Evolutionary conservation across 1,140 invertebrate genomes (phyloP).

Genomic region (honey bee (Apis mellifera)): Amel_HAv3.1 CM009937.2:965001-965500

Average conservation of each 20-base stretch:
- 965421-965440: neutral
- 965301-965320: neutral
- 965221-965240: too few relatives aligned
- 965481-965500: constrained; percentile 1
- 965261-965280: neutral
- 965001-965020: constrained; percentile 8
- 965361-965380: neutral
- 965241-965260: too few relatives aligned
- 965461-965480: constrained; percentile 10
- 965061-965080: neutral
- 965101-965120: neutral
- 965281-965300: neutral
- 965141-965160: too few relatives aligned
- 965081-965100: neutral
- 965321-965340: neutral
- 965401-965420: constrained; percentile 10
- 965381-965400: neutral
- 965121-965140: too few relatives aligned
- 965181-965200: too few relatives aligned
- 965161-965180: too few relatives aligned
- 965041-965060: neutral
- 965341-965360: neutral
- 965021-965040: neutral
- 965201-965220: too few relatives aligned
- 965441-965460: constrained; percentile 5